Evolutionary conservation across 2,113 vertebrate genomes (phyloP), one percentile per base, ranked within the genome.

Genomic region (Tupaia tana): DNA sequence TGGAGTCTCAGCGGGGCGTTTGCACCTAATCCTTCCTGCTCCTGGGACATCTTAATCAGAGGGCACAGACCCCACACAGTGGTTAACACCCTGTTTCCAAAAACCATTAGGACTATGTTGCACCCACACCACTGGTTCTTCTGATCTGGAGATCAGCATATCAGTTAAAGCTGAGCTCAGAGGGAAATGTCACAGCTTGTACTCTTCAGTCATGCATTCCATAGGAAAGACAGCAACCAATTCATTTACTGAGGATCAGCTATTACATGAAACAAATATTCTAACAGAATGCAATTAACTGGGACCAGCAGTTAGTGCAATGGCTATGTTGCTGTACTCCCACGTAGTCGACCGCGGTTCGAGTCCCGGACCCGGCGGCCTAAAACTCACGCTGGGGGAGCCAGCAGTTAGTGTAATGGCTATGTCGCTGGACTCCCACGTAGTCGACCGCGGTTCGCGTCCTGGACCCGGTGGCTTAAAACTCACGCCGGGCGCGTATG

Each of bases 191-290:
- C 54, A 43, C 12, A 85, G 29, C 18, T 29, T 6, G 82, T 56
- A 90, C 4, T 74, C 5, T 87, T 92, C 61, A 75, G 25, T 1
- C 69, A 79, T 74, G 54, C 56, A 90, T 66, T 19, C 66, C 27
- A 58, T 25, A 43, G n/a, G 7, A 75, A 34, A 84, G 19, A 14
- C 43, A 75, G 29, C 18, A 88, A 67, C 6, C 15, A 63, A 58
- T 73, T 93, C 6, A 69, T 73, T 86, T 85, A 34, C 34, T 56
- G 31, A 91, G 14, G 43, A 63, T 81, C 27, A 79, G 66, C 59
- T 90, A 79, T 56, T 84, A 83, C 18, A 43, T 84, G n/a, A 94
- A 95, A 69, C 58, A 90, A 73, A 85, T 13, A 91, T 8, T 91
- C 31, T 34, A 56, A 64, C 18, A 18, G 52, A 43, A 24, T 91